phyloP scores from a whole-genome alignment of 2,888 invertebrate genomes.

The Anarsia innoxiella region DNA sequence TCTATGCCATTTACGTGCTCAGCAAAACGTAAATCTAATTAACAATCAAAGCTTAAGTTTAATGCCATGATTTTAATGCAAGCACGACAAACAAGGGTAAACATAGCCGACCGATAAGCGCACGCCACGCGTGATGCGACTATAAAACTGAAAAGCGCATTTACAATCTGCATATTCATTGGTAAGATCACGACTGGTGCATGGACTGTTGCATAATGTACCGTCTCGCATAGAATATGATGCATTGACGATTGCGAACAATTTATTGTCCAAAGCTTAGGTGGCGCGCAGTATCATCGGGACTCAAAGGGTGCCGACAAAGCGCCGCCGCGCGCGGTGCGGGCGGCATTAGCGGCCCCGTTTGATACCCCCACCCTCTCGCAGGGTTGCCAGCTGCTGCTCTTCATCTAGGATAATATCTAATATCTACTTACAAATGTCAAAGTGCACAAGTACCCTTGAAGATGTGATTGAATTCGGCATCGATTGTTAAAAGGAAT shows the following conservation, averaged over 20 bases:
- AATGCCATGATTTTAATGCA: too few species aligned
- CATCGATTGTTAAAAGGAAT: too few species aligned
- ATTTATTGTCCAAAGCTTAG: slow-evolving; percentile 36
- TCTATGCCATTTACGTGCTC: neutral
- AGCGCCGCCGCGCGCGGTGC: slow-evolving; percentile 61
- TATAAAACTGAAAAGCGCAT: too few species aligned
- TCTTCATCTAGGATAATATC: too few species aligned
- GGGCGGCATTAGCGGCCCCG: slow-evolving; percentile 70
- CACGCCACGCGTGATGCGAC: too few species aligned
- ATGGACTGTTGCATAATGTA: slow-evolving; percentile 3
- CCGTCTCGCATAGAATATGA: slow-evolving; percentile 8
- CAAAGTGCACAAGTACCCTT: too few species aligned
- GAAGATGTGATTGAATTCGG: too few species aligned
- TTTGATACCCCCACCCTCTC: slow-evolving; percentile 53
- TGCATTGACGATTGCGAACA: slow-evolving; percentile 18
- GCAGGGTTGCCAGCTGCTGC: slow-evolving; percentile 46
- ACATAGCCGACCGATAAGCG: too few species aligned
- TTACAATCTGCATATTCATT: slow-evolving; percentile 7
- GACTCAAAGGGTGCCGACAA: slow-evolving; percentile 72
- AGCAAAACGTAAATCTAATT: too few species aligned
- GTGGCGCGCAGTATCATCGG: slow-evolving; percentile 51
- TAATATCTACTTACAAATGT: too few species aligned
- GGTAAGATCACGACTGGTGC: slow-evolving; percentile 6
- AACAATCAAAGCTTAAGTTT: too few species aligned
- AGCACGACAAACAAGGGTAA: too few species aligned